Evolutionary conservation across 2,888 invertebrate species (phyloP), one percentile per base, ranked within the genome.

Genomic region (Drymonia ruficornis): DNA sequence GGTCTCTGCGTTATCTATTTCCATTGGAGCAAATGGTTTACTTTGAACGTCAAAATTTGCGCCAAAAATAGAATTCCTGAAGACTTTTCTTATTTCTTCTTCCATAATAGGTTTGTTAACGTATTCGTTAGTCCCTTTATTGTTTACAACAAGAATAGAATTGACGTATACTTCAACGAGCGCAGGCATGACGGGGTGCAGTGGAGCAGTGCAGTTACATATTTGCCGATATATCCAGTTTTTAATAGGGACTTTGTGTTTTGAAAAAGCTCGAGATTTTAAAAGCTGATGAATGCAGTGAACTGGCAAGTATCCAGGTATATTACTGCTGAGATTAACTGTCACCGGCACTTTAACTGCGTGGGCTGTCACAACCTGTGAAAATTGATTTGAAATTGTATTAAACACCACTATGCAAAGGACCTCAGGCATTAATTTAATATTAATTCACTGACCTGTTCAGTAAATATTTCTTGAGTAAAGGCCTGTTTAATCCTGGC

Each of bases 321-420:
- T 97, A 70, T 96, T 96, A 38, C 97, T 98, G 86, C 96, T 98
- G 18, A 99, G 93, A 74, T 96, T 96, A 0, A 94, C 95, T 0
- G 99, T 99, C 0, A 99, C 99, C 0, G 99, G 98, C 0, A 99
- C 98, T 82, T 98, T 97, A 0, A 99, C 98, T 0, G 99, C 99
- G 87, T 99, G 98, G 0, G 98, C 95, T 4, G 99, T 98, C 0
- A 99, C 98, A 38, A 98, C 97, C 94, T 95, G 76, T 34, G 16
- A 38, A 15, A 36, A 46, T 52, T n/a, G 6, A 34, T 36, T 18
- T 38, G 34, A 56, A 34, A 55, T 16, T 15, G 31, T 38, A 12
- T 38, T 31, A 53, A 28, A 4, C 23, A 23, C 23, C 23, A 23
- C 7, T 23, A 23, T 2, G 23, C 23, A 23, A 23, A 23, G 23